These are phyloP conservation scores for Onychorhynchus coronatus DNA, from an alignment of 2,113 vertebrate genomes.

Conservation along the genomic window DNA sequence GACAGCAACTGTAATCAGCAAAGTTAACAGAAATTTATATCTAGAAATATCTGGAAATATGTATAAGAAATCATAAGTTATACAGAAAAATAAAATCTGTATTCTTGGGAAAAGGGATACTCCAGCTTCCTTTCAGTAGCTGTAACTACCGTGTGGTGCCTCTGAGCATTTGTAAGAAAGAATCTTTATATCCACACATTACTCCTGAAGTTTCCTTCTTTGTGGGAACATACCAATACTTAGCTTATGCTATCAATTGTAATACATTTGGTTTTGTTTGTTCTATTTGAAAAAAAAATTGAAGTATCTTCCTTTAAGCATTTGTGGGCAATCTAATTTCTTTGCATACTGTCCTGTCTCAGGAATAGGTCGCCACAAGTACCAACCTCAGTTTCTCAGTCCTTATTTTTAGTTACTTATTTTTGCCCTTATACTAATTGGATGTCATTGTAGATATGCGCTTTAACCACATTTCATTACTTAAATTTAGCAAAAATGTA, in stretches of 20 bases:
- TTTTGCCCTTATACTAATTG: background rate
- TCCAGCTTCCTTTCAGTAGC: background rate
- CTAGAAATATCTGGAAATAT: background rate
- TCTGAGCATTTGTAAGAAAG: background rate
- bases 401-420: background rate
- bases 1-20: slow-evolving; percentile 27
- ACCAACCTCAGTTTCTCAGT: background rate
- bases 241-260: background rate
- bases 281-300: background rate
- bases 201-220: background rate
- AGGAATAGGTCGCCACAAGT: background rate
- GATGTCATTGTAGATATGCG: background rate
- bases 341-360: background rate
- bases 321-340: background rate
- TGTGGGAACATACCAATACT: rapidly evolving
- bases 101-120: background rate
- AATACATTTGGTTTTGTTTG: background rate
- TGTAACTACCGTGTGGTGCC: background rate
- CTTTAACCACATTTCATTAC: background rate
- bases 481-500: background rate
- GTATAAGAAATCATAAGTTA: background rate
- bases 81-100: background rate
- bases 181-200: background rate
- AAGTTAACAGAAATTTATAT: slow-evolving; percentile 33
- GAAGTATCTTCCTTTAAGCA: background rate